These are phyloP conservation scores for Conger conger DNA, from an alignment of 2,113 vertebrate genomes.

Conservation along the genomic window DNA sequence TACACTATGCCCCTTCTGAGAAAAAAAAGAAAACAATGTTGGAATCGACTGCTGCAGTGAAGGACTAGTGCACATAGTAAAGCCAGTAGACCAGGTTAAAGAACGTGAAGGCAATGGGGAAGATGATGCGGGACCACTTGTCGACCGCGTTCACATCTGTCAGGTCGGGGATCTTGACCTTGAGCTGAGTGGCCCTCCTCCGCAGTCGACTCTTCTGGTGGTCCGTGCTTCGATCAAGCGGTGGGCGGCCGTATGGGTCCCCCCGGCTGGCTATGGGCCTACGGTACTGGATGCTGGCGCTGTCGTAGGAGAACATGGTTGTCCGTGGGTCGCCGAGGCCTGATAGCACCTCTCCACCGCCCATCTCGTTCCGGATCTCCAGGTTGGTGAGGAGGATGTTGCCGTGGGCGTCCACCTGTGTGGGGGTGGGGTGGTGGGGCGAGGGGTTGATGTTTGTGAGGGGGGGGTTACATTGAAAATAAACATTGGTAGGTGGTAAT, in stretches of 20 bases:
- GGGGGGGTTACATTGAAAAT: not conserved
- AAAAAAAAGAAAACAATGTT: not conserved
- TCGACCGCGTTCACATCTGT: conserved; percentile 82
- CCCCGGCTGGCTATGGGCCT: conserved; percentile 66
- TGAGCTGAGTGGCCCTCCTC: conserved; percentile 75
- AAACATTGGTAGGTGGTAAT: not conserved
- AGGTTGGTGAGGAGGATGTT: conserved; percentile 72
- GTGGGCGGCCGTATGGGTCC: conserved; percentile 63
- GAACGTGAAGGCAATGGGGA: conserved; percentile 78
- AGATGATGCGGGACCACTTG: conserved; percentile 83
- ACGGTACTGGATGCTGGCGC: conserved; percentile 71
- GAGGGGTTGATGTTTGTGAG: not conserved
- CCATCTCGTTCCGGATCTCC: conserved; percentile 64
- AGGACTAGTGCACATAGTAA: conserved; percentile 76
- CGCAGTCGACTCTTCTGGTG: conserved; percentile 70
- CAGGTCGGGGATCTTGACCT: conserved; percentile 80
- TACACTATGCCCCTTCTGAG: not conserved
- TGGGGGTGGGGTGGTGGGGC: not conserved
- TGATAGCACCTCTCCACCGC: conserved; percentile 56
- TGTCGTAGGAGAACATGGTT: conserved; percentile 58
- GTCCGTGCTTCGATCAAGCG: conserved; percentile 61
- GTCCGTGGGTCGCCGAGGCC: conserved; percentile 55
- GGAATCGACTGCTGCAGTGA: not conserved
- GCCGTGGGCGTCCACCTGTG: conserved; percentile 71
- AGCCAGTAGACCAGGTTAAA: conserved; percentile 83